A percentile compares a stretch with the other conserved stretches of the same genome.
These are phyloP conservation scores for Nasalis larvatus DNA, from an alignment of 2,113 vertebrate genomes.

Conservation along the genomic window DNA sequence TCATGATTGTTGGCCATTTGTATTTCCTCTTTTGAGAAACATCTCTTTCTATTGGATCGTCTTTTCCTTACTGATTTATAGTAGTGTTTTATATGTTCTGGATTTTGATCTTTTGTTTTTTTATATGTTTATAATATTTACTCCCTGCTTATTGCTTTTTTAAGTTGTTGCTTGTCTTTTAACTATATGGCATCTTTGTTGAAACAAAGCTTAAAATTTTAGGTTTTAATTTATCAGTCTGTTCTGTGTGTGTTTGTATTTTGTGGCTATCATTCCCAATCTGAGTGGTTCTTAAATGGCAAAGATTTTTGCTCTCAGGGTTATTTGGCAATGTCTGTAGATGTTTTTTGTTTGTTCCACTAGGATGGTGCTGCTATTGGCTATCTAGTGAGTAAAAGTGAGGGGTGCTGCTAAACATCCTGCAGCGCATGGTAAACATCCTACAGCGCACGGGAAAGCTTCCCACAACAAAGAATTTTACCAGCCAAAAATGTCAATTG, in stretches of 20 bases:
- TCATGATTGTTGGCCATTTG: neutral
- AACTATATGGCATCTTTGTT: neutral
- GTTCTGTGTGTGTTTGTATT: neutral
- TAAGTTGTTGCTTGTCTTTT: constrained; percentile 26
- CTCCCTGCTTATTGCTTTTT: neutral
- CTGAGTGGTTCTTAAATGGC: neutral
- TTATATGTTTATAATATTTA: constrained; percentile 2
- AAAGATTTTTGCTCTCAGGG: neutral
- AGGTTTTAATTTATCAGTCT: neutral
- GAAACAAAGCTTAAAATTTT: neutral
- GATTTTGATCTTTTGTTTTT: neutral
- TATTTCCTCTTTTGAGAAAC: constrained; percentile 7
- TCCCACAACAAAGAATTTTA: neutral
- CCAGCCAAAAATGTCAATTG: neutral
- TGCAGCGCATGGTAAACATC: neutral
- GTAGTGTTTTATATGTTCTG: neutral
- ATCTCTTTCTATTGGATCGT: neutral
- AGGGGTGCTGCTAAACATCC: neutral
- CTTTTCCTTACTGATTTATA: neutral
- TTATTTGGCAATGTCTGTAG: neutral
- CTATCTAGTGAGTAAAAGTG: neutral
- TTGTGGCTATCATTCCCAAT: neutral
- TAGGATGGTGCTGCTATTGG: neutral
- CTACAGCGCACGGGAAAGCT: neutral
- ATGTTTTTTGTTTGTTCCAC: neutral